Evolutionary conservation across 2,113 vertebrate species (phyloP).

Genomic region (Syrmaticus mikado): DNA sequence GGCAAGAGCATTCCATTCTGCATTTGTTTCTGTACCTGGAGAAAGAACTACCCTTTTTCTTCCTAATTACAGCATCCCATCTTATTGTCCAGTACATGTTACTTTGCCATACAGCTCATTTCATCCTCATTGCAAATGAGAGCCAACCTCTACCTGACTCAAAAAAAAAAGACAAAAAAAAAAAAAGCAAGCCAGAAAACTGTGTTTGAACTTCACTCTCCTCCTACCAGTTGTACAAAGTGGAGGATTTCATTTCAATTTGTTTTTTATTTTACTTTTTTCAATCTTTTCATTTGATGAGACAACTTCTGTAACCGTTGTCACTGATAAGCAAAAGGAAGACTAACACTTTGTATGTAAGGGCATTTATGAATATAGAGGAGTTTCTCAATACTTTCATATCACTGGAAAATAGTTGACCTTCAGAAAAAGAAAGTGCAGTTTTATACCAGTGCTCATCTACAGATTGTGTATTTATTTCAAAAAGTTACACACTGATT

Average conservation of each 20-base stretch:
- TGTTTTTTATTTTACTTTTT: background rate
- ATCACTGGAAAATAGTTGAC: background rate
- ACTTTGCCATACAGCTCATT: background rate
- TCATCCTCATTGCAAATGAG: background rate
- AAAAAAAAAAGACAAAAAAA: background rate
- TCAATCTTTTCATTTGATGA: background rate
- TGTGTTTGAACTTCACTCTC: fast-evolving
- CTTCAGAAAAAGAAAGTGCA: background rate
- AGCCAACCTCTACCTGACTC: background rate
- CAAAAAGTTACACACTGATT: background rate
- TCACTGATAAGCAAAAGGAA: background rate
- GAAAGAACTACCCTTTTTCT: background rate
- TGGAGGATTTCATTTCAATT: background rate
- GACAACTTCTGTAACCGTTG: background rate
- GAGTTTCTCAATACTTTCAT: background rate
- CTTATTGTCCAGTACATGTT: background rate
- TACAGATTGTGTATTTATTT: background rate
- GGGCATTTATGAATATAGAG: background rate
- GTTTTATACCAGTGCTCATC: background rate
- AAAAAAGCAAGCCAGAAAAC: background rate
- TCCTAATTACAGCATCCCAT: background rate
- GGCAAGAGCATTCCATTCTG: background rate
- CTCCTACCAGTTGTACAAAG: background rate
- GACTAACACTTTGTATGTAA: background rate
- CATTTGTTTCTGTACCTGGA: background rate